phyloP scores from a whole-genome alignment of 2,888 invertebrate genomes.

The Odontocerum albicorne region DNA sequence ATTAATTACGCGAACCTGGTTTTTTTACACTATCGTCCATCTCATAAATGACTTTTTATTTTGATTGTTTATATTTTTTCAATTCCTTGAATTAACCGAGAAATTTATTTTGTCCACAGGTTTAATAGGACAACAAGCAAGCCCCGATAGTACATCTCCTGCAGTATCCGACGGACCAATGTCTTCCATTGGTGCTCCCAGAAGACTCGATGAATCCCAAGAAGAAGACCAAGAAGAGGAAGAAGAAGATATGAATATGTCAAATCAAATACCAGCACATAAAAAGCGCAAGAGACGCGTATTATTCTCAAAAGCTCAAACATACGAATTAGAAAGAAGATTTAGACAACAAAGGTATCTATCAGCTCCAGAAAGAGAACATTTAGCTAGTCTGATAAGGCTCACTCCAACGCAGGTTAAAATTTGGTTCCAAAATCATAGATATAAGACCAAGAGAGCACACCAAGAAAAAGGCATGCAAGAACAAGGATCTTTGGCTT shows the following conservation, averaged over 20 bases:
- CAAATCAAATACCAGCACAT: conserved; percentile 56
- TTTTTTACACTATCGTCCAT: too few species aligned
- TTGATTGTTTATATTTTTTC: too few species aligned
- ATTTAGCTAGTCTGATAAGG: conserved; percentile 90
- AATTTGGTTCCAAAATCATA: conserved; percentile 99
- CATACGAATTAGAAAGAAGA: conserved; percentile 91
- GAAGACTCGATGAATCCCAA: conserved; percentile 53
- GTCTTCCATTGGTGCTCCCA: conserved; percentile 47
- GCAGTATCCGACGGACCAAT: conserved; percentile 69
- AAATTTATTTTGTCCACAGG: conserved; percentile 47
- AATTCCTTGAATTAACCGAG: too few species aligned
- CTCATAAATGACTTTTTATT: too few species aligned
- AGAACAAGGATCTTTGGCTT: conserved; percentile 69
- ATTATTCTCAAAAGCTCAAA: conserved; percentile 96
- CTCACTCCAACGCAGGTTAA: conserved; percentile 97
- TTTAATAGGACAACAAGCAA: conserved; percentile 68
- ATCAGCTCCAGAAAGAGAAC: conserved; percentile 96
- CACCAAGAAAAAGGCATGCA: conserved; percentile 88
- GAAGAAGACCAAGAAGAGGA: conserved; percentile 65
- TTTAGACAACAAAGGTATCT: conserved; percentile 96
- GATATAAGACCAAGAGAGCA: conserved; percentile 98
- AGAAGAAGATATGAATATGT: conserved; percentile 50
- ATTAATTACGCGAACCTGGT: too few species aligned
- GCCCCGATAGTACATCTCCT: conserved; percentile 85
- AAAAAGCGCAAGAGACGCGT: conserved; percentile 96